Conservation (phyloP, 2,113 vertebrate species). For the Potamarius usumacintae region DNA sequence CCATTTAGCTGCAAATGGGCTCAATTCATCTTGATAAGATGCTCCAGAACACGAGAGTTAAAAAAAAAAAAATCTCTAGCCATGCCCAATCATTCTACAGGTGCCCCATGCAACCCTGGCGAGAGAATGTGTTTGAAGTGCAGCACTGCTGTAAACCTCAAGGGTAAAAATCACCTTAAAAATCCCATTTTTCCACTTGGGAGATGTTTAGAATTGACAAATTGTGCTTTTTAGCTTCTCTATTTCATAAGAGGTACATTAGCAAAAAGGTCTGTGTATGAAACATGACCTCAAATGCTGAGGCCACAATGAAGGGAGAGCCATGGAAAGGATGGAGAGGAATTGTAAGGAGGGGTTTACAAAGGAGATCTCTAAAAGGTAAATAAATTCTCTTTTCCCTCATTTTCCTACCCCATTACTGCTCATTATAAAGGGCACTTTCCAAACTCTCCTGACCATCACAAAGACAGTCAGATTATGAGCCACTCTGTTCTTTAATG, state of each 20-base stretch:
- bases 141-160: slow-evolving; percentile 51
- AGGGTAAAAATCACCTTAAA: slow-evolving; percentile 65
- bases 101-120: slow-evolving; percentile 48
- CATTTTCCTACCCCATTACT: not conserved
- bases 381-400: slow-evolving; percentile 22
- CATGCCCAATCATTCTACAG: slow-evolving; percentile 51
- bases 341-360: slow-evolving; percentile 16
- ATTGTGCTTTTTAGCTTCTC: slow-evolving; percentile 65
- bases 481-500: not conserved
- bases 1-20: slow-evolving; percentile 54
- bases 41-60: slow-evolving; percentile 27
- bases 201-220: slow-evolving; percentile 67
- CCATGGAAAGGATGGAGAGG: slow-evolving; percentile 29
- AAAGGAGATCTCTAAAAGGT: slow-evolving; percentile 40
- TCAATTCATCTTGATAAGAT: slow-evolving; percentile 54
- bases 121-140: slow-evolving; percentile 58
- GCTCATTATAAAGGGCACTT: not conserved
- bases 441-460: slow-evolving; percentile 3
- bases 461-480: not conserved
- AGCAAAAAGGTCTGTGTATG: slow-evolving; percentile 58
- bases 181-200: slow-evolving; percentile 49
- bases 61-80: slow-evolving; percentile 19
- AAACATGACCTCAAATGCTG: slow-evolving; percentile 54
- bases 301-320: slow-evolving; percentile 45
- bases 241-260: slow-evolving; percentile 65